Conservation (phyloP, 2,113 vertebrate species). For the Neotragus pygmaeus region DNA sequence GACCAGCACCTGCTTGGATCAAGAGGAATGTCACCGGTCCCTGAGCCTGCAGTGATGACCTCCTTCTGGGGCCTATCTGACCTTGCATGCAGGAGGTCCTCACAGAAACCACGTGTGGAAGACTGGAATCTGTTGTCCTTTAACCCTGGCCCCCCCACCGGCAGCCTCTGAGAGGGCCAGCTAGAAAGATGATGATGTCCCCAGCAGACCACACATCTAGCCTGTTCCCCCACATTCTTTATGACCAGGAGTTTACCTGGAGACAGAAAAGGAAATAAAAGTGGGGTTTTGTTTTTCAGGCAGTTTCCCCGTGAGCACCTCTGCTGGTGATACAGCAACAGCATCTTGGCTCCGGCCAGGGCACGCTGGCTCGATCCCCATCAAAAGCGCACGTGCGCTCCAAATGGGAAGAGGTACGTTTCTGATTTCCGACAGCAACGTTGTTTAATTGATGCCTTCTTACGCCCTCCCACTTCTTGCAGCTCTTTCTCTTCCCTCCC, state of each 20-base stretch:
- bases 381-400: slow-evolving; percentile 67
- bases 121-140: not conserved
- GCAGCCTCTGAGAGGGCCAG: not conserved
- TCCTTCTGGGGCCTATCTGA: not conserved
- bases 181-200: too few species aligned
- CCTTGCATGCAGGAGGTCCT: not conserved
- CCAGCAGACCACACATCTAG: not conserved
- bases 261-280: slow-evolving; percentile 60
- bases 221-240: not conserved
- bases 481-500: not conserved
- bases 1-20: fast-evolving
- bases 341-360: slow-evolving; percentile 63
- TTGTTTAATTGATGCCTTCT: slow-evolving; percentile 74
- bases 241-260: slow-evolving; percentile 16
- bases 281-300: slow-evolving; percentile 49
- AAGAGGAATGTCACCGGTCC: not conserved
- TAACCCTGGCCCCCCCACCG: fast-evolving
- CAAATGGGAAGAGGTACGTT: slow-evolving; percentile 72
- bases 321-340: slow-evolving; percentile 67
- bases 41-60: not conserved
- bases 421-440: slow-evolving; percentile 71
- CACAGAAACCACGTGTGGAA: not conserved
- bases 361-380: slow-evolving; percentile 62
- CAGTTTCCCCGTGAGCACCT: slow-evolving; percentile 43
- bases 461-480: slow-evolving; percentile 31